Percentiles rank a stretch among this genome's conserved stretches.
Evolutionary conservation across 2,888 invertebrate species (phyloP).

Genomic region (Lycophotia porphyrea): DNA sequence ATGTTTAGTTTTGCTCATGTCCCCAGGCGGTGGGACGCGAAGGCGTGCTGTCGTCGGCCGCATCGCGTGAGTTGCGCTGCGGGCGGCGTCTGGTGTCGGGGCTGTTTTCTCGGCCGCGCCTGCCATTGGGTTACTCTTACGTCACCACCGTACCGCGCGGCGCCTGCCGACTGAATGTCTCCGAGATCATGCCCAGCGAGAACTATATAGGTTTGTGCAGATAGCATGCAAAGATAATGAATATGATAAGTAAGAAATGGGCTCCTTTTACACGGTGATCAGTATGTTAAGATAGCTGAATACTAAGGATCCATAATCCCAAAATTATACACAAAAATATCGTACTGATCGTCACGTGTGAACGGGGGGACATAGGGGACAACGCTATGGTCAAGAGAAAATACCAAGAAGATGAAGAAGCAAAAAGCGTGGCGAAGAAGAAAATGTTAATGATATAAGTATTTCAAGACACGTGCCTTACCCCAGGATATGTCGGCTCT

Average conservation of each 20-base stretch:
- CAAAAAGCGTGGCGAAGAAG: background rate
- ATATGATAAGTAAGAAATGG: background rate
- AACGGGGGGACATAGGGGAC: too few species aligned
- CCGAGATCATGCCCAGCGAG: constrained; percentile 94
- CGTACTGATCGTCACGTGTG: background rate
- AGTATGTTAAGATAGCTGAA: background rate
- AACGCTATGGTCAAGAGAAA: background rate
- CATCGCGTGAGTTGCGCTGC: constrained; percentile 84
- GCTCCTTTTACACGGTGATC: background rate
- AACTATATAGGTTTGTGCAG: constrained; percentile 94
- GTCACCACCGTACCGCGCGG: constrained; percentile 96
- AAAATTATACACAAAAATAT: background rate
- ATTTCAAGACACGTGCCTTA: background rate
- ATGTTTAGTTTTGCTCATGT: constrained; percentile 63
- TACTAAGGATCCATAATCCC: background rate
- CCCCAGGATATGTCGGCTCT: background rate
- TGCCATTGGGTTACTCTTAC: constrained; percentile 95
- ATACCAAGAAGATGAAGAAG: background rate
- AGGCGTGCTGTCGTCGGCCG: constrained; percentile 93
- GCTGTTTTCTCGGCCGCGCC: constrained; percentile 94
- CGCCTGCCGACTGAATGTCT: constrained; percentile 96
- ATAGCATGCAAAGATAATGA: background rate
- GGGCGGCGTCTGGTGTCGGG: constrained; percentile 94
- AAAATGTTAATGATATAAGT: background rate
- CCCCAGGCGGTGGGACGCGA: constrained; percentile 95